phyloP scores from a whole-genome alignment of 35 echinoderm and acorn worm species.

The Chiridota heheva region DNA sequence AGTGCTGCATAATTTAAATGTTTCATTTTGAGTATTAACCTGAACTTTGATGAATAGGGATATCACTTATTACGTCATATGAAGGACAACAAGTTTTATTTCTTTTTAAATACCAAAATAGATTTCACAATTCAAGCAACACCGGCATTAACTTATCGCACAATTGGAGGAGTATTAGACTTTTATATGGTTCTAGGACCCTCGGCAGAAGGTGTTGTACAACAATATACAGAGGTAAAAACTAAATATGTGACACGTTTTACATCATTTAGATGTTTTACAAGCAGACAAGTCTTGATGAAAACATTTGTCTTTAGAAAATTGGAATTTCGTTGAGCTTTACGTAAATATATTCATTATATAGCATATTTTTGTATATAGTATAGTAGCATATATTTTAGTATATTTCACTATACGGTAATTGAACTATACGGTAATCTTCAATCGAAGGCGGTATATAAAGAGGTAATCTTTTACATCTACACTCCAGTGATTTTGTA shows the following conservation, averaged over 20 bases:
- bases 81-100: background rate
- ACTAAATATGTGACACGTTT: too few species aligned
- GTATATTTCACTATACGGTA: too few species aligned
- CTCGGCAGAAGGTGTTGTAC: slow-evolving; percentile 66
- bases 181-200: slow-evolving; percentile 92
- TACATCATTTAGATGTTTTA: background rate
- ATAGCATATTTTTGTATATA: too few species aligned
- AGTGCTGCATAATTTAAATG: too few species aligned
- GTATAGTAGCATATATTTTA: too few species aligned
- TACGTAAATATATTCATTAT: too few species aligned
- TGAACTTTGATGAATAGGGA: background rate
- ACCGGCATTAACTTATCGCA: slow-evolving; percentile 78
- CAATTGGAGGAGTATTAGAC: slow-evolving; percentile 79
- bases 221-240: slow-evolving; percentile 81
- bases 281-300: background rate
- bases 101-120: background rate
- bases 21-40: too few species aligned
- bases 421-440: too few species aligned
- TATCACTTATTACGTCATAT: background rate
- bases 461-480: too few species aligned
- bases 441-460: too few species aligned
- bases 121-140: slow-evolving; percentile 71
- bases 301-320: background rate
- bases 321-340: too few species aligned
- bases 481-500: too few species aligned